These are phyloP conservation scores for Chondrilla cf. caribensis DNA, from an alignment of 37 sponge, comb jelly and placozoan genomes.

Conservation along the genomic window DNA sequence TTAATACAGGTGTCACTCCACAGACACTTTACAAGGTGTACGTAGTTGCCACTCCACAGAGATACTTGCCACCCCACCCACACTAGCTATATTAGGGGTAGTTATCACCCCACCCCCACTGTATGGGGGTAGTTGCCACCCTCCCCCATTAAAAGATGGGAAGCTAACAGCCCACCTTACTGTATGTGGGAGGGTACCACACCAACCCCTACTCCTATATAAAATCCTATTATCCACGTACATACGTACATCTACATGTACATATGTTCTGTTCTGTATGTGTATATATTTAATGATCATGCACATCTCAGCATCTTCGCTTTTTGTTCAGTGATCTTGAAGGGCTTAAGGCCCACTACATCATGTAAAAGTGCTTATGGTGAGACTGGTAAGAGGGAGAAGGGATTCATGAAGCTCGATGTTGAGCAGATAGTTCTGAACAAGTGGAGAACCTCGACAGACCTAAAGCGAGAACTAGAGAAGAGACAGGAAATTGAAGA, in stretches of 20 bases:
- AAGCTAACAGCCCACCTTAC: too few species aligned
- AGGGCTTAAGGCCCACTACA: constrained; percentile 30
- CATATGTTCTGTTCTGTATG: constrained; percentile 14
- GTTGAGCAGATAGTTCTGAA: constrained; percentile 82
- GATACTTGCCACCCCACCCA: too few species aligned
- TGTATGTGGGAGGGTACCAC: too few species aligned
- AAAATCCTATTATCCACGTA: too few species aligned
- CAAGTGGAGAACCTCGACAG: constrained; percentile 83
- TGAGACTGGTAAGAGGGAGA: constrained; percentile 3
- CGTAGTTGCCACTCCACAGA: too few species aligned
- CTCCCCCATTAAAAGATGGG: too few species aligned
- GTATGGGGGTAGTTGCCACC: too few species aligned
- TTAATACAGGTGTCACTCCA: too few species aligned
- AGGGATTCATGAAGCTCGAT: constrained; percentile 74
- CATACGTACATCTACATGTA: neutral
- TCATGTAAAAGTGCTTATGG: constrained; percentile 71
- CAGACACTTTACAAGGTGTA: too few species aligned
- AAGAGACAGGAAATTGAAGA: constrained; percentile 31
- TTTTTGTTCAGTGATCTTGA: constrained; percentile 21
- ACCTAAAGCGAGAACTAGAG: constrained; percentile 58
- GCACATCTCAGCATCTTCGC: neutral
- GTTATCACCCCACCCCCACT: too few species aligned
- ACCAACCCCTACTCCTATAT: too few species aligned
- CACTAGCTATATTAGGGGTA: too few species aligned
- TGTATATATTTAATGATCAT: neutral